Conservation (phyloP, 2,888 invertebrate species). For the Autographa gamma region DNA sequence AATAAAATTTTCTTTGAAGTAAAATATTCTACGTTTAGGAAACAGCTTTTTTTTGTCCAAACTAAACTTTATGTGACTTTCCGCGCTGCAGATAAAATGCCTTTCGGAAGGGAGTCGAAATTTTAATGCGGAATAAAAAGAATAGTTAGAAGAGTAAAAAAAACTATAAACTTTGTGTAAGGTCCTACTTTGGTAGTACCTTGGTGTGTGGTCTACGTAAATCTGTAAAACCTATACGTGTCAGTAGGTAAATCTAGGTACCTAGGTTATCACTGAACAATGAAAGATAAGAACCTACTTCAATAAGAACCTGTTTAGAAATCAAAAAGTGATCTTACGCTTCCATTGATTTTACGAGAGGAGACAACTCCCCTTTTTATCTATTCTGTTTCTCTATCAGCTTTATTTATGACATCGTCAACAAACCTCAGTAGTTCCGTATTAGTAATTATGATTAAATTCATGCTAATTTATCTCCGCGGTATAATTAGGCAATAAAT, state of each 20-base stretch:
- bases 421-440: not conserved
- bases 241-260: too few species aligned
- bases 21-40: not conserved
- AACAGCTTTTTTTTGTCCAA: constrained; percentile 7
- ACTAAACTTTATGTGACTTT: not conserved
- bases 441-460: constrained; percentile 7
- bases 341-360: too few species aligned
- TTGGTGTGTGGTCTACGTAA: too few species aligned
- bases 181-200: too few species aligned
- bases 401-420: not conserved
- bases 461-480: constrained; percentile 21
- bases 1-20: constrained; percentile 4
- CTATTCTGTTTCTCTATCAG: not conserved
- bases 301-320: too few species aligned
- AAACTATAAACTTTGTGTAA: too few species aligned
- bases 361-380: not conserved
- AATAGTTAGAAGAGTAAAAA: too few species aligned
- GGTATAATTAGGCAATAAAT: constrained; percentile 44
- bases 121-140: too few species aligned
- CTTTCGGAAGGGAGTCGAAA: not conserved
- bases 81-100: not conserved
- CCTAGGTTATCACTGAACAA: too few species aligned
- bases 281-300: too few species aligned
- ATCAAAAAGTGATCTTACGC: too few species aligned
- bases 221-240: too few species aligned